Conservation (phyloP, 2,888 invertebrate species). For the Euclidia mi region DNA sequence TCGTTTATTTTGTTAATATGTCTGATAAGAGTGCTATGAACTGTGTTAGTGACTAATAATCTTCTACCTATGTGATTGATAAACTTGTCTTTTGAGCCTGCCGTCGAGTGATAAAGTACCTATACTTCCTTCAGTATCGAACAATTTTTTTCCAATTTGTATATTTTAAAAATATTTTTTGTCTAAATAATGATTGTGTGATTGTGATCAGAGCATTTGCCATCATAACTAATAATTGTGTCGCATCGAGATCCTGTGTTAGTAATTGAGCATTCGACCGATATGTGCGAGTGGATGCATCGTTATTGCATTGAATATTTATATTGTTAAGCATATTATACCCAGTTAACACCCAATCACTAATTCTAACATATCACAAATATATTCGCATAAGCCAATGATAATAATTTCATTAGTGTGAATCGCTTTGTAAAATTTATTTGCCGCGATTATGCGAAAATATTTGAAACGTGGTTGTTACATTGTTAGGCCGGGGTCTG, state of each 20-base stretch:
- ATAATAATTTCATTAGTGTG: neutral
- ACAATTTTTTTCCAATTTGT: slow-evolving; percentile 2
- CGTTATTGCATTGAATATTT: slow-evolving; percentile 30
- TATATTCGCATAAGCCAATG: slow-evolving; percentile 33
- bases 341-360: slow-evolving; percentile 28
- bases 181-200: slow-evolving; percentile 14
- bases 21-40: slow-evolving; percentile 22
- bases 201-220: slow-evolving; percentile 23
- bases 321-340: slow-evolving; percentile 26
- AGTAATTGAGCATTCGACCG: slow-evolving; percentile 33
- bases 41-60: slow-evolving; percentile 37
- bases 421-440: neutral
- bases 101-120: slow-evolving; percentile 1
- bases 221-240: slow-evolving; percentile 29
- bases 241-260: slow-evolving; percentile 25
- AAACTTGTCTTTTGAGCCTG: slow-evolving; percentile 1
- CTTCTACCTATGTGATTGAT: slow-evolving; percentile 14
- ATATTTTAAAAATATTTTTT: neutral
- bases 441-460: slow-evolving; percentile 30
- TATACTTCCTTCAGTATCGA: neutral
- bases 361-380: slow-evolving; percentile 23
- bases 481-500: slow-evolving; percentile 38
- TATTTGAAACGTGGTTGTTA: slow-evolving; percentile 38
- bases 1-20: slow-evolving; percentile 11
- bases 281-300: slow-evolving; percentile 27